phyloP scores from a whole-genome alignment of 2,113 vertebrate genomes.

The Rhinoptilus africanus region DNA sequence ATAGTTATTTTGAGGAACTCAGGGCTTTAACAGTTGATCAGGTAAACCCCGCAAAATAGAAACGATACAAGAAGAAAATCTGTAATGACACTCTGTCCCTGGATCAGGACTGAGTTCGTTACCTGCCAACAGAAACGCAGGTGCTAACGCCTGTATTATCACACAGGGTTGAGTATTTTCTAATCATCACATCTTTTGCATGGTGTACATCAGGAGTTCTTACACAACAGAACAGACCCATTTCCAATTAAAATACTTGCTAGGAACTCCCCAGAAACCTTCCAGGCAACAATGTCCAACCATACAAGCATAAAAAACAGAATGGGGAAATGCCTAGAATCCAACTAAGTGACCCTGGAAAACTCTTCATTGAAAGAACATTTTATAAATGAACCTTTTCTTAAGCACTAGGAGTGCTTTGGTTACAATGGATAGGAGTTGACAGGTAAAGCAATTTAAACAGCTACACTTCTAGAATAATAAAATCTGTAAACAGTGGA shows the following conservation, averaged over 20 bases:
- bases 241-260: neutral
- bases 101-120: neutral
- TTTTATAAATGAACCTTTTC: slow-evolving; percentile 4
- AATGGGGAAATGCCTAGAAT: neutral
- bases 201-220: neutral
- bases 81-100: neutral
- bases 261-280: neutral
- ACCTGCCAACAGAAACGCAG: neutral
- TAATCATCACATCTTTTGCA: neutral
- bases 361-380: neutral
- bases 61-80: neutral
- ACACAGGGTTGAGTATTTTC: neutral
- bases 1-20: neutral
- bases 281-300: neutral
- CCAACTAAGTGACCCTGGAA: neutral
- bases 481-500: neutral
- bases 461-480: neutral
- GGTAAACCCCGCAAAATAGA: neutral
- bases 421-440: neutral
- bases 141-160: neutral
- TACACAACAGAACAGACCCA: neutral
- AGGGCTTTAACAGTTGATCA: neutral
- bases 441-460: neutral
- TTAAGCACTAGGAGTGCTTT: neutral
- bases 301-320: neutral